Evolutionary conservation across 2,888 invertebrate species (phyloP).

Genomic region (Crepidodera aurea): DNA sequence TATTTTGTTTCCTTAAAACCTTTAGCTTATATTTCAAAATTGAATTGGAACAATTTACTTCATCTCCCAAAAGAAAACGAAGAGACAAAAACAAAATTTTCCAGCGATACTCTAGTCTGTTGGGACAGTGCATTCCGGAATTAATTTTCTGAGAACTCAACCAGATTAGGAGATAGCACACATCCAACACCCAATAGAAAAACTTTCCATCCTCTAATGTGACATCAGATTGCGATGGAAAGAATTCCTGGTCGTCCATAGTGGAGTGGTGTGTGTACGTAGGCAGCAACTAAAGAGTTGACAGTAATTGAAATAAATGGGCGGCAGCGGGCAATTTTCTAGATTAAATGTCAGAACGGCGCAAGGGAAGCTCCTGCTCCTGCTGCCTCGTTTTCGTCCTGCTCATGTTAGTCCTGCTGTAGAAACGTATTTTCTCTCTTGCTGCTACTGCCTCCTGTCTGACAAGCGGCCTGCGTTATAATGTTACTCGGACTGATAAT

Average conservation of each 20-base stretch:
- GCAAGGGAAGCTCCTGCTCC: constrained; percentile 52
- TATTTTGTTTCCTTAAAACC: too few species aligned
- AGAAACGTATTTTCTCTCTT: constrained; percentile 7
- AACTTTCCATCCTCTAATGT: constrained; percentile 57
- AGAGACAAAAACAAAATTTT: constrained; percentile 7
- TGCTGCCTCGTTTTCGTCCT: constrained; percentile 53
- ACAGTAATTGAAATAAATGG: constrained; percentile 72
- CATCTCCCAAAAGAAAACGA: neutral
- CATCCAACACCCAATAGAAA: constrained; percentile 38
- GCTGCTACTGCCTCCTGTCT: constrained; percentile 36
- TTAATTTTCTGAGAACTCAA: constrained; percentile 24
- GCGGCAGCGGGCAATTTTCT: constrained; percentile 70
- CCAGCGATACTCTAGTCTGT: neutral
- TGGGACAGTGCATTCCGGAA: constrained; percentile 15
- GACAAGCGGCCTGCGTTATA: constrained; percentile 19
- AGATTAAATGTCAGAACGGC: constrained; percentile 70
- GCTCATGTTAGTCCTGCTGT: constrained; percentile 24
- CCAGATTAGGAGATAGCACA: constrained; percentile 11
- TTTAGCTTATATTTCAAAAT: neutral
- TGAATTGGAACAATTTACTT: neutral
- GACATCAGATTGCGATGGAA: constrained; percentile 56
- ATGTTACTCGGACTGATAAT: neutral
- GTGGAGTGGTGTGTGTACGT: constrained; percentile 35
- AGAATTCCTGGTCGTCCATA: constrained; percentile 20
- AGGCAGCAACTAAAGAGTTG: constrained; percentile 63